Evolutionary conservation across 64 coral and sea anemone genomes (phyloP), one percentile per base, ranked within the genome.

Genomic region (Porites lutea): DNA sequence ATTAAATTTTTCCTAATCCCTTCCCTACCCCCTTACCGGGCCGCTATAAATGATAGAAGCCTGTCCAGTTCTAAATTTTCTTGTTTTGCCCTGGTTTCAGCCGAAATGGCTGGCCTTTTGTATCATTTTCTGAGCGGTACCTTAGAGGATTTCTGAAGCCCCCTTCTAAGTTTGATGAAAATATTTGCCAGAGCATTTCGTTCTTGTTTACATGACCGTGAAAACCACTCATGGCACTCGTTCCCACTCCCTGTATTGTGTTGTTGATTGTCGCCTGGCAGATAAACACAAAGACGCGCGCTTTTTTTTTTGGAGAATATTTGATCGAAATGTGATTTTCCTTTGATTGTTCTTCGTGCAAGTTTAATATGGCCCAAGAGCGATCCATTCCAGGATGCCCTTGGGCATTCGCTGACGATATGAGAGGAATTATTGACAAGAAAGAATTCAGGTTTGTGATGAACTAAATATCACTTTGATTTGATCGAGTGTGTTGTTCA

Each of bases 321-420:
- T 68, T 46, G 27, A 21, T 66, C 46, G 19, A 20, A 50, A 65
- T 83, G 60, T 83, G 80, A 82, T 57, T 59, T 8, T 74, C 20
- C 4, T 2, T n/a, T 48, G 37, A 7, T 60, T 13, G 6, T 82
- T 11, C 43, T 67, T 18, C 16, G 6, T 82, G 47, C 13, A 0
- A 67, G 22, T 52, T 48, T 3, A 67, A 13, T 3, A 97, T 97
- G 92, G 72, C 82, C 75, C 78, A 97, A 83, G 95, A 94, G 52
- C 89, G 96, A 23, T 67, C 94, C 52, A 88, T 99, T 62, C 97
- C 97, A 23, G 97, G 97, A 66, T 96, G 97, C 16, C 97, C 97
- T 20, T 99, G 97, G 97, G 78, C 88, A 11, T 99, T 99, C 79
- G 97, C 97, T 22, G 94, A 99, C 51, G 97, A 99, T 45, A 99